Base-by-base conservation (phyloP, 2,113 vertebrate genomes). In the Brachyhypopomus gauderio region DNA sequence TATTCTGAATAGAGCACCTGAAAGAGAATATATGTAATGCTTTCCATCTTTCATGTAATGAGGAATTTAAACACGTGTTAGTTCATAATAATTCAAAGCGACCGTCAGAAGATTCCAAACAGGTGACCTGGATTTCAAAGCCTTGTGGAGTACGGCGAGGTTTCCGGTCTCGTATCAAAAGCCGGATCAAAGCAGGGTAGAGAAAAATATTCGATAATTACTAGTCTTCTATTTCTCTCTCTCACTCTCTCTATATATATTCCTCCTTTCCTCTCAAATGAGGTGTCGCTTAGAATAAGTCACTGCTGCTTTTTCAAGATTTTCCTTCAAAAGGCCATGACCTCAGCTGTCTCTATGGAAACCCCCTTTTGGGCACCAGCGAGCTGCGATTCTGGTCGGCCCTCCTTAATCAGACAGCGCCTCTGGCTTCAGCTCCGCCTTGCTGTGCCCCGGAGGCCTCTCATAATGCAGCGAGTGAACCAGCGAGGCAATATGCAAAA, bases 301-400 rank as follows among this genome's bases (percentile, higher is more conserved):
- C n/a, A 0, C 41, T 22, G 36, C 64, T 25, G 52, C 38, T 67
- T 4, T 20, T 52, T 52, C 19, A 58, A 70, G 72, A 77, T 77
- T 82, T 73, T 78, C 22, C 12, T 71, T 80, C 75, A 80, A 80
- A 76, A 59, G 72, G 75, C 64, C 75, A 56, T 11, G 71, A 71
- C 76, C 70, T 66, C 62, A 27, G 59, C 62, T n/a, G n/a, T 78
- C 74, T 62, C 63, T 72, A 25, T 1, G 36, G 78, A 62, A n/a
- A n/a, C n/a, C 56, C 23, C 48, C 73, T 69, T 59, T 60, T 52
- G n/a, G 12, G 66, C 72, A 76, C 75, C 59, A 52, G 70, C 67
- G 56, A 72, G 64, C 71, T 72, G 3, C 72, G 6, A 23, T 45
- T 27, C 75, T 74, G 83, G 62, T 85, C 83, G 79, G 19, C 36